Percentiles rank a stretch among this genome's conserved stretches.
These are phyloP conservation scores for Enteromius mattozi DNA, from an alignment of 2,797 vertebrate species.

Conservation along the genomic window DNA sequence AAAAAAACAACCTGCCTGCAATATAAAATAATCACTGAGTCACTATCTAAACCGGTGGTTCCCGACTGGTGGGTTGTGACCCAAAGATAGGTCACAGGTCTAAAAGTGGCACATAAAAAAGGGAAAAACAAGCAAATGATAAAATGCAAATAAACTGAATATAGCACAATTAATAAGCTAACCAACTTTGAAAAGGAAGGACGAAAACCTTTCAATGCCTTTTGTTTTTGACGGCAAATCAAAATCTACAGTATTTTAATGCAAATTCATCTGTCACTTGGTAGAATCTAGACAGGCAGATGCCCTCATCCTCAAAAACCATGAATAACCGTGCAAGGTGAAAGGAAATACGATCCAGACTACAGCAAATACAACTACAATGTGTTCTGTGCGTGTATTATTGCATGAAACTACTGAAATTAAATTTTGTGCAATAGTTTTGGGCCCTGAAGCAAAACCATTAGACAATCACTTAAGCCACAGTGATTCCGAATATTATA, in stretches of 20 bases:
- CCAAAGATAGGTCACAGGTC: not conserved
- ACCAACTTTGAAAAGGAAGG: not conserved
- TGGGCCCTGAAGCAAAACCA: not conserved
- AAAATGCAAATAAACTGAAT: not conserved
- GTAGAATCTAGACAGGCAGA: not conserved
- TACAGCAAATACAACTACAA: not conserved
- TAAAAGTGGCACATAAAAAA: not conserved
- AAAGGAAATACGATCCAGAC: not conserved
- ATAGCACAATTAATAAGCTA: constrained; percentile 1
- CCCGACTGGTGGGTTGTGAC: not conserved
- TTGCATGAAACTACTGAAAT: not conserved
- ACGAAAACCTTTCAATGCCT: not conserved
- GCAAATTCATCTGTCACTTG: not conserved
- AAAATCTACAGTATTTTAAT: not conserved
- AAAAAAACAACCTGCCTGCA: not conserved
- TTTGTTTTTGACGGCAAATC: not conserved
- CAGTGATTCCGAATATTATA: not conserved
- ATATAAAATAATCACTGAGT: not conserved
- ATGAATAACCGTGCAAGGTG: not conserved
- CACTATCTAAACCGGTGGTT: not conserved
- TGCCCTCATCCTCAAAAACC: not conserved
- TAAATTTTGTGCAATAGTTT: not conserved
- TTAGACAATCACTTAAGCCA: not conserved
- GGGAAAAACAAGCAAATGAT: not conserved
- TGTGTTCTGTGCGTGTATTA: not conserved